Evolutionary conservation across 23 tunicate genomes (phyloP), one percentile per base, ranked within the genome.

Genomic region (Phallusia fumigata): DNA sequence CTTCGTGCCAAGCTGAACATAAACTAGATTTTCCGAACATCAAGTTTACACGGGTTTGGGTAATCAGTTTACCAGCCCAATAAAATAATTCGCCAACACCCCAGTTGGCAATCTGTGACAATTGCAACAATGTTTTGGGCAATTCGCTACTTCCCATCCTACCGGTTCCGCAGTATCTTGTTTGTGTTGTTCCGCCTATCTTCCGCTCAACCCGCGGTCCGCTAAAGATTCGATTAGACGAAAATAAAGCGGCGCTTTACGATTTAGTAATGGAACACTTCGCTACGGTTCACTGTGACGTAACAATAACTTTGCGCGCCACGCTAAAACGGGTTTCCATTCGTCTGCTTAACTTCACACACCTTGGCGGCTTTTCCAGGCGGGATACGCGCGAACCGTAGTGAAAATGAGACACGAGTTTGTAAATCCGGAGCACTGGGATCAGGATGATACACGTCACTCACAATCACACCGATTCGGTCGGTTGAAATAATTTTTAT

Each of bases 391-490:
- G 13, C 69, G 26, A 58, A 58, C 69, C 69, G 69, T 58, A 16
- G 69, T 58, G 69, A 58, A 13, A 58, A 58, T 21, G 2, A 11
- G 69, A 1, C 69, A 6, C 28, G 26, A 11, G 26, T 58, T 11
- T 21, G 11, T 24, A 58, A 58, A 58, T 58, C 69, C 69, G 69
- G 11, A 58, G 47, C 47, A 10, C 47, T 40, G 10, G 47, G 10
- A 10, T 5, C 16, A 8, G 28, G 28, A 21, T 58, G 69, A 58
- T 58, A 24, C 8, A 24, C 28, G 69, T 58, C 69, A 58, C 28
- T 58, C 69, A 58, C 13, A 58, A 58, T 58, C 69, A 58, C 69
- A 58, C 69, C 69, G 69, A 58, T 58, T 58, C 69, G 69, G 15
- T 58, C 28, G 69, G 28, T 22, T 24, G 28, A 58, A 58, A 58